These are phyloP conservation scores for Pristionchus japonicus DNA, from an alignment of 2,888 invertebrate genomes.

Conservation along the genomic window DNA sequence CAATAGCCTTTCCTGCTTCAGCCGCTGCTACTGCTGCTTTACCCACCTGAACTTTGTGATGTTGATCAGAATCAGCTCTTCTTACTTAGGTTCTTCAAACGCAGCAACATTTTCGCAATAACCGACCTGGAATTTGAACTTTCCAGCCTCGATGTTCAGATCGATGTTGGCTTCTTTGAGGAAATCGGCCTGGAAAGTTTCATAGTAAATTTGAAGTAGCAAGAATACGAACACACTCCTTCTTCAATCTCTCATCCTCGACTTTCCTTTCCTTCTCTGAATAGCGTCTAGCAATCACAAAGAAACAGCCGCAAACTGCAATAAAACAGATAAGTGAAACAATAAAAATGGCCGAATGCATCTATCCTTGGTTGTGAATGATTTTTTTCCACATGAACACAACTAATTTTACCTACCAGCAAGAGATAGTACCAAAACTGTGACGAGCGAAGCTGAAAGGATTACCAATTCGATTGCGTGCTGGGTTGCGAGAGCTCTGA, in stretches of 20 bases:
- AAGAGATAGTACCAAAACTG: not conserved
- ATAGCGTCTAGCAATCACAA: not conserved
- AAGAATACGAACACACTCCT: not conserved
- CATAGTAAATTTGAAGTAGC: not conserved
- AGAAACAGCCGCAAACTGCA: not conserved
- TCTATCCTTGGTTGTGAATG: too few relatives aligned
- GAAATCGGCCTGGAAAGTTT: not conserved
- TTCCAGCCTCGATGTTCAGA: not conserved
- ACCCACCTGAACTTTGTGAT: not conserved
- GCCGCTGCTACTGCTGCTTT: not conserved
- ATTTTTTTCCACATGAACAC: too few relatives aligned
- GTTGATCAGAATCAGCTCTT: not conserved
- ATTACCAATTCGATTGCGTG: not conserved
- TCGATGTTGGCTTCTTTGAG: not conserved
- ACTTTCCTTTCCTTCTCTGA: not conserved
- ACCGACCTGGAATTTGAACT: not conserved
- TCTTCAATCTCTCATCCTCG: not conserved
- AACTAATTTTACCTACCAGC: not conserved
- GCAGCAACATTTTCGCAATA: too few relatives aligned
- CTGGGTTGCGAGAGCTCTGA: not conserved
- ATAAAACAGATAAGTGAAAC: too few relatives aligned
- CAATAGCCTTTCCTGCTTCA: not conserved
- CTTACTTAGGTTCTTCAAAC: too few relatives aligned
- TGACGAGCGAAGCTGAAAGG: not conserved
- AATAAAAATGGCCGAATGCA: too few relatives aligned